Evolutionary conservation across 2,888 invertebrate genomes (phyloP).

Genomic region (Tinea pellionella): DNA sequence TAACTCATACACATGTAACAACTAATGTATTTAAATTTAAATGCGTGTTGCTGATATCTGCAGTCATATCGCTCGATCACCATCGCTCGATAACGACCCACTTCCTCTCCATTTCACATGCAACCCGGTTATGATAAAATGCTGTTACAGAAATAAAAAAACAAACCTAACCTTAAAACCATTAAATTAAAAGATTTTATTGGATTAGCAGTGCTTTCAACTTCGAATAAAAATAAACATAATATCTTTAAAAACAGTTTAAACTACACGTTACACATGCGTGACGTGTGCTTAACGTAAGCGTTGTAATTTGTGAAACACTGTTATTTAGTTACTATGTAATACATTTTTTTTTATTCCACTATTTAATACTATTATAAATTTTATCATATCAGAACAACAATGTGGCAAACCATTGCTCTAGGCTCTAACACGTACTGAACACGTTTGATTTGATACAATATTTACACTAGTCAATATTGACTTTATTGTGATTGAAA

Average conservation of each 20-base stretch:
- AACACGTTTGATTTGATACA: neutral
- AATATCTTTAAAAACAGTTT: no score
- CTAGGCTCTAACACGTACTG: neutral
- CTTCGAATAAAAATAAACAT: no score
- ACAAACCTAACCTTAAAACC: no score
- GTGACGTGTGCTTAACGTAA: no score
- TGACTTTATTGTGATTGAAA: neutral
- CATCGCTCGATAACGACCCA: conserved; percentile 10
- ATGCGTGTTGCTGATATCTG: neutral
- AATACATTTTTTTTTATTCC: no score
- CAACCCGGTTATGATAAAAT: neutral
- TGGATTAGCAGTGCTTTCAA: no score
- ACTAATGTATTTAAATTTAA: neutral
- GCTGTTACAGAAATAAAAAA: neutral
- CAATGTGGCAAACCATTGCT: neutral
- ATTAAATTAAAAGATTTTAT: no score
- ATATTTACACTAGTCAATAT: neutral
- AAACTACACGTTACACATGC: no score
- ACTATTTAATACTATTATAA: no score
- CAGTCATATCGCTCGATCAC: neutral
- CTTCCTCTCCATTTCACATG: conserved; percentile 8
- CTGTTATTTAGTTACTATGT: no score
- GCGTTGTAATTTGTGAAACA: no score
- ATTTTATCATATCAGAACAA: neutral
- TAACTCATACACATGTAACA: neutral